These are phyloP conservation scores for Phrixothrix hirtus DNA, from an alignment of 2,888 invertebrate species.

Conservation along the genomic window DNA sequence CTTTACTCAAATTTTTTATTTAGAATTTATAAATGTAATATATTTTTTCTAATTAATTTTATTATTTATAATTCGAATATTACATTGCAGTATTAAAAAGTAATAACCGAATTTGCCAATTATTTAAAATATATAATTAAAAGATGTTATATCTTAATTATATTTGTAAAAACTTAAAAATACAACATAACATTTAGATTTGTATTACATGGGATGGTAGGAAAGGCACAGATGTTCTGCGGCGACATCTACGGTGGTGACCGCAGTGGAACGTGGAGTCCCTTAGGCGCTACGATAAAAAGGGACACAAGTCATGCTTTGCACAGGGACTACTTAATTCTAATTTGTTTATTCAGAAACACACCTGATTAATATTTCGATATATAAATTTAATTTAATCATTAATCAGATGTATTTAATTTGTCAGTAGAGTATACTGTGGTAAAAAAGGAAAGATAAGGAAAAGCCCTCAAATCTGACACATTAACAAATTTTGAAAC, in stretches of 20 bases:
- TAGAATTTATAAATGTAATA: too few species aligned
- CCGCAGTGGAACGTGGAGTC: slow-evolving; percentile 42
- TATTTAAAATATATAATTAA: slow-evolving; percentile 38
- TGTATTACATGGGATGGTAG: slow-evolving; percentile 47
- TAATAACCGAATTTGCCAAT: slow-evolving; percentile 37
- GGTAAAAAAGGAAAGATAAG: slow-evolving; percentile 47
- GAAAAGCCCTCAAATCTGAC: slow-evolving; percentile 55
- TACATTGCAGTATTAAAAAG: slow-evolving; percentile 32
- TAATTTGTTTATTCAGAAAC: slow-evolving; percentile 14
- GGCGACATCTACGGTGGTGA: slow-evolving; percentile 27
- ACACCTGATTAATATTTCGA: too few species aligned
- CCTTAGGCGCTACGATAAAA: slow-evolving; percentile 50
- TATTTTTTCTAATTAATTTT: slow-evolving; percentile 30
- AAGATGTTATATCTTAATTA: slow-evolving; percentile 47
- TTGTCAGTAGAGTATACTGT: not conserved
- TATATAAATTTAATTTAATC: too few species aligned
- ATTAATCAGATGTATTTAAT: too few species aligned
- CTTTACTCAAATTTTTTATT: slow-evolving; percentile 26
- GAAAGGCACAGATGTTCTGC: slow-evolving; percentile 39
- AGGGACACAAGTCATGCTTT: slow-evolving; percentile 51
- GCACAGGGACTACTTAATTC: slow-evolving; percentile 29
- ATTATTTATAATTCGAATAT: slow-evolving; percentile 39
- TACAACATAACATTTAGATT: slow-evolving; percentile 44
- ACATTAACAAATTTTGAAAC: slow-evolving; percentile 14
- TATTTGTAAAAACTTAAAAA: slow-evolving; percentile 45